Conservation (phyloP, 2,888 invertebrate genomes). For the Meliscaeva auricollis region DNA sequence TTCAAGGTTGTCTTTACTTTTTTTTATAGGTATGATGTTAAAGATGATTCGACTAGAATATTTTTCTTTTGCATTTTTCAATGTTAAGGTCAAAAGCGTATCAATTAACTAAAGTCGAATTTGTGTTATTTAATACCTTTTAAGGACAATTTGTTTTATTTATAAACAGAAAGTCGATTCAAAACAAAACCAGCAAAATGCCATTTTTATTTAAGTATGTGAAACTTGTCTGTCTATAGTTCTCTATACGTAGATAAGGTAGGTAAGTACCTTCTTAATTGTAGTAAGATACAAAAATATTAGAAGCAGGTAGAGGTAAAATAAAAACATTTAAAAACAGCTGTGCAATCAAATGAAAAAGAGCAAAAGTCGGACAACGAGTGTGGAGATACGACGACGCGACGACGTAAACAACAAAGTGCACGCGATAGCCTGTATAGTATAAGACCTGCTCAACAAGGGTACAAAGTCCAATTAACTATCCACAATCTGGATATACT, state of each 20-base stretch:
- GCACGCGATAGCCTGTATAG: constrained; percentile 13
- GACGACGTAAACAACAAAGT: constrained; percentile 38
- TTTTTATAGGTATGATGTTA: too few species aligned
- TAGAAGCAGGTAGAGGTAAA: background rate
- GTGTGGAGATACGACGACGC: constrained; percentile 15
- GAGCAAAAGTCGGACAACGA: background rate
- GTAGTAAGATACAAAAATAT: background rate
- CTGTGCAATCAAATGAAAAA: constrained; percentile 31
- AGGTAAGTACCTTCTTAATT: background rate
- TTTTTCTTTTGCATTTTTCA: background rate
- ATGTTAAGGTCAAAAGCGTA: constrained; percentile 13
- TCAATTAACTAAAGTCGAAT: background rate
- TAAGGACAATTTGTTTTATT: background rate
- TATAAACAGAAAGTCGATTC: background rate
- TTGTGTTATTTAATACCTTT: background rate
- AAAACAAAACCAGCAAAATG: background rate
- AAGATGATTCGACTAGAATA: background rate
- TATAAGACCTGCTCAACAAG: constrained; percentile 25
- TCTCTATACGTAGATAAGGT: background rate
- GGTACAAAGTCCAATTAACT: constrained; percentile 58
- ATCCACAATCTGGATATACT: background rate
- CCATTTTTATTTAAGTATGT: background rate
- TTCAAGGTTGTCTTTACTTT: background rate
- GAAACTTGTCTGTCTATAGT: background rate
- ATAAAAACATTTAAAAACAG: constrained; percentile 22